Percentiles rank a stretch among this genome's conserved stretches.
These are phyloP conservation scores for Stylophora pistillata DNA, from an alignment of 64 coral and sea anemone genomes.

Conservation along the genomic window DNA sequence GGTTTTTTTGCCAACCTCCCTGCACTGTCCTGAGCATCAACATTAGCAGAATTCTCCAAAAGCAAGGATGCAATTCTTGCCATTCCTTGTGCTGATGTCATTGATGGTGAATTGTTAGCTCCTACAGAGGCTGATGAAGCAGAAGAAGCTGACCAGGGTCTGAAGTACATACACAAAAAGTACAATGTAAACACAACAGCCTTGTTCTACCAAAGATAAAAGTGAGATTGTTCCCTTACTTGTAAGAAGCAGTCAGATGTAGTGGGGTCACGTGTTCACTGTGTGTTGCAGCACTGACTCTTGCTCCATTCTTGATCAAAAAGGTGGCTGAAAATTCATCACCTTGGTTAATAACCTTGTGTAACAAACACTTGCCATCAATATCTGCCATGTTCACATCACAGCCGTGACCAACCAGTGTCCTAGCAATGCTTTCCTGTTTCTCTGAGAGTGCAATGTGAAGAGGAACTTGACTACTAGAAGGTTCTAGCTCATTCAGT, in stretches of 20 bases:
- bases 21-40: conserved; percentile 76
- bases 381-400: conserved; percentile 86
- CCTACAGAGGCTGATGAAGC: not conserved
- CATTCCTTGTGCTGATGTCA: conserved; percentile 95
- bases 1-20: conserved; percentile 56
- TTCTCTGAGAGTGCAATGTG: conserved; percentile 87
- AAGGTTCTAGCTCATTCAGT: conserved; percentile 90
- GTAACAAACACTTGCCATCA: conserved; percentile 79
- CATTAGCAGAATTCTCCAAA: conserved; percentile 74
- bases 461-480: conserved; percentile 80
- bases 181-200: not conserved
- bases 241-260: conserved; percentile 92
- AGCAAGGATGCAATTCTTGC: conserved; percentile 71
- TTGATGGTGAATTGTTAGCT: conserved; percentile 2
- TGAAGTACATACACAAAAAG: not conserved
- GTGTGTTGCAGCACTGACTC: conserved; percentile 77
- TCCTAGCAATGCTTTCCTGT: conserved; percentile 91
- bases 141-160: conserved; percentile 72
- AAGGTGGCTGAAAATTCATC: conserved; percentile 94
- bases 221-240: conserved; percentile 1
- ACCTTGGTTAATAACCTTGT: conserved; percentile 80
- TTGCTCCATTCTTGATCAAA: conserved; percentile 91
- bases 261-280: conserved; percentile 82
- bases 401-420: conserved; percentile 78
- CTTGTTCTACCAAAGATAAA: not conserved